Base-by-base conservation (phyloP, 2,888 invertebrate genomes). In the Drosophila prostipennis region DNA sequence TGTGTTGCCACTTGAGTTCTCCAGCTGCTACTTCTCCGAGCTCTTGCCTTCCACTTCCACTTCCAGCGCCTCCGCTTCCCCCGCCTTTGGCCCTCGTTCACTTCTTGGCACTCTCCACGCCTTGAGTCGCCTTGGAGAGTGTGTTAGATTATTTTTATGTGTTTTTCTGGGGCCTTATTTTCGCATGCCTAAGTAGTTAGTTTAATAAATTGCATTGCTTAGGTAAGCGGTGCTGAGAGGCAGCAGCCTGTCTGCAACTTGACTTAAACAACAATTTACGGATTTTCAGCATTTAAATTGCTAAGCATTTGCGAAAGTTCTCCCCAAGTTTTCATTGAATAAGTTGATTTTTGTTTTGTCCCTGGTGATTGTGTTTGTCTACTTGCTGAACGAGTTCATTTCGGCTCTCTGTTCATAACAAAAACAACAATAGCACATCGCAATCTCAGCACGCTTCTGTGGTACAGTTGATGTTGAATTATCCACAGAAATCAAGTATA, bases 111-210 rank as follows among this genome's bases (percentile, higher is more conserved):
- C 80, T 80, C 26, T 26, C 26, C 26, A 26, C 26, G 68, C 60
- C 74, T 49, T 13, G 29, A 65, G 65, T 52, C 56, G 72, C 29
- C 71, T 79, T 70, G 65, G 65, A 79, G 81, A 73, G 76, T 64
- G 76, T 79, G 63, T 82, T 78, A 69, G 74, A 83, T 79, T 77
- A 78, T 81, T 83, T 83, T 73, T 73, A 79, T 76, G 64, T 77
- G 69, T 72, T 65, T 72, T 69, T 51, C 45, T 55, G 46, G 43
- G 39, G 51, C 39, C 58, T 65, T 71, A 57, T 76, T 77, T 78
- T 81, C 68, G 68, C 77, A 75, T 78, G 77, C 72, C 77, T 74
- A 81, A 84, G 80, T 84, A 84, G 81, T 78, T 81, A 71, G 81
- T 75, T 84, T 78, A 84, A 84, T 81, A 82, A 84, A 80, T 79